A percentile compares a stretch with the other conserved stretches of the same genome.
Evolutionary conservation across 2,797 vertebrate genomes (phyloP).

Genomic region (Hoplostethus atlanticus): DNA sequence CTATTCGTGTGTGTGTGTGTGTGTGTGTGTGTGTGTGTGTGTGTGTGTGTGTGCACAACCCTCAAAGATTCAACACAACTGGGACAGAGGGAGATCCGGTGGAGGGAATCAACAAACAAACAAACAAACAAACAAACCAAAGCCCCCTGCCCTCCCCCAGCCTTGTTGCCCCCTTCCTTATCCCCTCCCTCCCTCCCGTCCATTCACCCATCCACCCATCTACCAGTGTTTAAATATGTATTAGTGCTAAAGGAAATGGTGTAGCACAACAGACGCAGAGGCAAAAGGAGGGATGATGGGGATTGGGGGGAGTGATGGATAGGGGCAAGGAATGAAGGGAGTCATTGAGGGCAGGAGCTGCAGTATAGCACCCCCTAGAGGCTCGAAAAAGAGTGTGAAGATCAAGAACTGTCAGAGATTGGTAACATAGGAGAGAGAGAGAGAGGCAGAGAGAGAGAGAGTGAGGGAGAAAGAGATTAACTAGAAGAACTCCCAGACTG

Average conservation of each 20-base stretch:
- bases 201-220: conserved; percentile 67
- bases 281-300: conserved; percentile 42
- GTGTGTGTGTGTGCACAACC: conserved; percentile 14
- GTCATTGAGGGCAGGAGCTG: conserved; percentile 39
- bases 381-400: conserved; percentile 77
- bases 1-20: conserved; percentile 11
- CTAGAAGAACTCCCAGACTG: too few relatives aligned
- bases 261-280: conserved; percentile 62
- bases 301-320: conserved; percentile 54
- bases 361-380: conserved; percentile 75
- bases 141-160: conserved; percentile 16
- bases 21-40: conserved; percentile 9
- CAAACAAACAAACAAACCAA: conserved; percentile 69
- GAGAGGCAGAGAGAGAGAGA: background rate
- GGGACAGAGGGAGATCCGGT: conserved; percentile 33
- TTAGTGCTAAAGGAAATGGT: conserved; percentile 82
- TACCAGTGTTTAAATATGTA: conserved; percentile 81
- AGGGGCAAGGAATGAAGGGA: conserved; percentile 22
- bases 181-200: conserved; percentile 25
- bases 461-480: conserved; percentile 6
- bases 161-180: background rate
- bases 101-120: conserved; percentile 64
- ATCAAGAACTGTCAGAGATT: conserved; percentile 77
- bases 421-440: conserved; percentile 47
- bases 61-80: conserved; percentile 75